Evolutionary conservation across 1,140 invertebrate species (phyloP).

Genomic region (Drosophila chauvacae): DNA sequence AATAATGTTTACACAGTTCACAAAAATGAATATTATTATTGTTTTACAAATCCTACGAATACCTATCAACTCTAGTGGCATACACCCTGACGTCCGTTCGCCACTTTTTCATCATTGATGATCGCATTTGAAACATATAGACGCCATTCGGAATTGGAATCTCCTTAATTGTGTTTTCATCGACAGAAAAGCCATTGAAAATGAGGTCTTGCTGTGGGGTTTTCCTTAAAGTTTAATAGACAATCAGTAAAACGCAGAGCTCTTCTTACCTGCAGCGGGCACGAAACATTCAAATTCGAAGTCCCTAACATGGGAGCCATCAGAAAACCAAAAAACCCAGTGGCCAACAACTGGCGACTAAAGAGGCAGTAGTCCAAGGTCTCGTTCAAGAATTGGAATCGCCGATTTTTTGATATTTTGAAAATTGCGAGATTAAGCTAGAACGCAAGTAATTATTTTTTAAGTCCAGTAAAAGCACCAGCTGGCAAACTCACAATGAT

Average conservation of each 20-base stretch:
- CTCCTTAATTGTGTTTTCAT: conserved; percentile 45
- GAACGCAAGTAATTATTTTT: background rate
- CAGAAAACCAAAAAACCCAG: conserved; percentile 16
- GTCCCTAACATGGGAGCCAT: conserved; percentile 10
- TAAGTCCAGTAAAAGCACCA: background rate
- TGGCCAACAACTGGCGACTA: conserved; percentile 3
- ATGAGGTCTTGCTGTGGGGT: background rate
- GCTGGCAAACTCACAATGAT: conserved; percentile 38
- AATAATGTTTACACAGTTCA: too few relatives aligned
- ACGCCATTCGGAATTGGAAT: conserved; percentile 51
- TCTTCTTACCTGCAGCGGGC: conserved; percentile 22
- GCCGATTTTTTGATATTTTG: conserved; percentile 20
- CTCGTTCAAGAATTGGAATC: conserved; percentile 50
- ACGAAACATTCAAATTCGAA: conserved; percentile 23
- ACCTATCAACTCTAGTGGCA: conserved; percentile 13
- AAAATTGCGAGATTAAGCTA: conserved; percentile 21
- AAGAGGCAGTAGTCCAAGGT: conserved; percentile 48
- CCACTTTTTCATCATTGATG: conserved; percentile 33
- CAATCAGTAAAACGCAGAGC: accelerated
- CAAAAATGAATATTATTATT: background rate
- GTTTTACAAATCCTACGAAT: background rate
- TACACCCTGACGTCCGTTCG: conserved; percentile 25
- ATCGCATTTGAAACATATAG: conserved; percentile 41
- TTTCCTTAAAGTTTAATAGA: background rate
- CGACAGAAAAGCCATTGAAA: conserved; percentile 27